A percentile compares a stretch with the other conserved stretches of the same genome.
phyloP scores from a whole-genome alignment of 2,888 invertebrate species.

The Ditylenchus weischeri region DNA sequence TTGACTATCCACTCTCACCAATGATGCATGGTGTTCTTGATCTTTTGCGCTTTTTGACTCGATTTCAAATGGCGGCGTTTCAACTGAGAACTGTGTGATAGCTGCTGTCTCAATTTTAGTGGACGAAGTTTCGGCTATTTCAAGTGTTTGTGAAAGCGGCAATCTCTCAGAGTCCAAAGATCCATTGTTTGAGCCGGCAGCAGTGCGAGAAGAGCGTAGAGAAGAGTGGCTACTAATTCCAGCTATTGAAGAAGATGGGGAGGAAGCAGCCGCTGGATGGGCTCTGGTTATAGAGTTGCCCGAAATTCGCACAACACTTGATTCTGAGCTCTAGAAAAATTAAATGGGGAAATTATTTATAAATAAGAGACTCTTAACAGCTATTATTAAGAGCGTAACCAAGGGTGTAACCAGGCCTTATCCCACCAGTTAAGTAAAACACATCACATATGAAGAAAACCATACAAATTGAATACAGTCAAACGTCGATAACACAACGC shows the following conservation, averaged over 20 bases:
- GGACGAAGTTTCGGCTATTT: too few relatives aligned
- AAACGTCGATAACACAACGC: too few relatives aligned
- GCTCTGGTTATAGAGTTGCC: constrained; percentile 1
- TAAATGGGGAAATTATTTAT: too few relatives aligned
- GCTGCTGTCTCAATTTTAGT: too few relatives aligned
- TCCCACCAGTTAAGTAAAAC: too few relatives aligned
- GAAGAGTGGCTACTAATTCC: background rate
- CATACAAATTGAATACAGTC: too few relatives aligned
- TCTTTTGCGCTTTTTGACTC: background rate
- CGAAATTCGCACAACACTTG: background rate
- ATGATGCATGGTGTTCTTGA: background rate
- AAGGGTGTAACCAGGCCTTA: too few relatives aligned
- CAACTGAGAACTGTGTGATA: background rate
- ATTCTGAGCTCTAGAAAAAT: background rate
- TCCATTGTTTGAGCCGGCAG: background rate
- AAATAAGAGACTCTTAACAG: too few relatives aligned
- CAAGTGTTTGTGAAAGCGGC: background rate
- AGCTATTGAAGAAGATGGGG: background rate
- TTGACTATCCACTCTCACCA: constrained; percentile 7
- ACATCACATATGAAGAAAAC: too few relatives aligned
- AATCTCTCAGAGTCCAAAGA: background rate
- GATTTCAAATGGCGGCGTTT: background rate
- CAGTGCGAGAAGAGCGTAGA: background rate
- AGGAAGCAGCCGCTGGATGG: background rate
- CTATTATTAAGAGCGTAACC: too few relatives aligned